Evolutionary conservation across 1,140 invertebrate genomes (phyloP).

Genomic region (Rhopalosiphum padi): DNA sequence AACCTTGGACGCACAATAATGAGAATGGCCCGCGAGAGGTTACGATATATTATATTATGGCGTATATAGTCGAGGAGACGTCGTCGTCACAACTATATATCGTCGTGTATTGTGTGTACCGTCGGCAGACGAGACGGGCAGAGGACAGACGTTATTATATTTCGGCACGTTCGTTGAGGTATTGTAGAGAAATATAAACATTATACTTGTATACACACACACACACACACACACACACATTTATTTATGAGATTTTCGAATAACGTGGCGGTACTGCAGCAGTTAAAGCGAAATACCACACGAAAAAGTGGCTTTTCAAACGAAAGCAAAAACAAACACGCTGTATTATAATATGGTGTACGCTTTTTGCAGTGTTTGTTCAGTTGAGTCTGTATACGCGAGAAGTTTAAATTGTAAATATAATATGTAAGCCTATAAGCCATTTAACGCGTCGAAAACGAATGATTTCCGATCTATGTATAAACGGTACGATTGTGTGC

Average conservation of each 20-base stretch:
- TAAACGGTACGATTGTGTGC: too few species aligned
- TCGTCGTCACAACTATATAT: background rate
- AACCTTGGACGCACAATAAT: constrained; percentile 23
- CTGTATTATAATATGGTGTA: background rate
- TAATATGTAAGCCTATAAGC: background rate
- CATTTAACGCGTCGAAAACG: background rate
- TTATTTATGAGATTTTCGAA: constrained; percentile 8
- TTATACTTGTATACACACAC: background rate
- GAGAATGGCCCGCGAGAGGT: background rate
- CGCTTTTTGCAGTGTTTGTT: background rate
- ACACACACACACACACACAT: background rate
- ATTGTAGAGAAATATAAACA: constrained; percentile 10
- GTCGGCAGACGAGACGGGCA: background rate
- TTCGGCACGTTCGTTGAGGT: constrained; percentile 1
- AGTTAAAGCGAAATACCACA: constrained; percentile 1
- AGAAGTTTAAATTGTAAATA: background rate
- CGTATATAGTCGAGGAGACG: background rate
- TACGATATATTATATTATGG: background rate
- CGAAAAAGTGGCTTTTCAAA: constrained; percentile 6
- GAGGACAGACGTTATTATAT: background rate
- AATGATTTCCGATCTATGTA: background rate
- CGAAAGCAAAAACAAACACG: background rate
- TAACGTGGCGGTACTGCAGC: background rate
- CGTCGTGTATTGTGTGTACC: background rate
- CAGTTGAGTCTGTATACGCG: background rate